Evolutionary conservation across 2,797 vertebrate species (phyloP).

Genomic region (Apogon talboti): DNA sequence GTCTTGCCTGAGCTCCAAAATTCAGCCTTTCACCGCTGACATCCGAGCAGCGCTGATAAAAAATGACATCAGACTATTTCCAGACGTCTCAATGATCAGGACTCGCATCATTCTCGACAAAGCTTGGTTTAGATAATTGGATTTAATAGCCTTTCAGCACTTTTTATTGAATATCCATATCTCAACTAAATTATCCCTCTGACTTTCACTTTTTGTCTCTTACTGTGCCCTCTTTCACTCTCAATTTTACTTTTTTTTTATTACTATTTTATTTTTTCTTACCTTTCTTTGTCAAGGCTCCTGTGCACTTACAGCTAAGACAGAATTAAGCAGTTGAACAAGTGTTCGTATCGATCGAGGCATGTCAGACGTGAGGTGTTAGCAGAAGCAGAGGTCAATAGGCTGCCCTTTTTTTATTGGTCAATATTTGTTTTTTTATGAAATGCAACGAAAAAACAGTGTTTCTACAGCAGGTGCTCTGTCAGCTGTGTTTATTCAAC

Average conservation of each 20-base stretch:
- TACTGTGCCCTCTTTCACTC: neutral
- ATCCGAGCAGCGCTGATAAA: constrained; percentile 20
- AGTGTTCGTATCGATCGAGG: constrained; percentile 9
- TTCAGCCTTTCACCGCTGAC: constrained; percentile 9
- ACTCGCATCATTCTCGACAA: constrained; percentile 12
- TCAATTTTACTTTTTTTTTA: neutral
- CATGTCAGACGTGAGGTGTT: neutral
- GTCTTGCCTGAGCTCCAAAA: neutral
- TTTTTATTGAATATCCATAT: constrained; percentile 53
- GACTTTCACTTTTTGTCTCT: constrained; percentile 9
- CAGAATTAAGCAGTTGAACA: neutral
- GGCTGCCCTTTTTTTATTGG: neutral
- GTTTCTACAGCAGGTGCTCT: neutral
- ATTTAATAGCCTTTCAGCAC: constrained; percentile 44
- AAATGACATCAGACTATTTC: constrained; percentile 29
- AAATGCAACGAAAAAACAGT: neutral
- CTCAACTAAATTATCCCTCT: constrained; percentile 40
- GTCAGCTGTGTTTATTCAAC: neutral
- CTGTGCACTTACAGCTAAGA: neutral
- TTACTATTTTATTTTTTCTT: neutral
- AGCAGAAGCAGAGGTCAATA: constrained; percentile 10
- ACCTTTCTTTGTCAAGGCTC: neutral
- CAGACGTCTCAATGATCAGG: constrained; percentile 5
- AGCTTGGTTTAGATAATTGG: constrained; percentile 37
- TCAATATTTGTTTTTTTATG: constrained; percentile 2